Evolutionary conservation across 2,113 vertebrate genomes (phyloP).

Genomic region (Danionella cerebrum): DNA sequence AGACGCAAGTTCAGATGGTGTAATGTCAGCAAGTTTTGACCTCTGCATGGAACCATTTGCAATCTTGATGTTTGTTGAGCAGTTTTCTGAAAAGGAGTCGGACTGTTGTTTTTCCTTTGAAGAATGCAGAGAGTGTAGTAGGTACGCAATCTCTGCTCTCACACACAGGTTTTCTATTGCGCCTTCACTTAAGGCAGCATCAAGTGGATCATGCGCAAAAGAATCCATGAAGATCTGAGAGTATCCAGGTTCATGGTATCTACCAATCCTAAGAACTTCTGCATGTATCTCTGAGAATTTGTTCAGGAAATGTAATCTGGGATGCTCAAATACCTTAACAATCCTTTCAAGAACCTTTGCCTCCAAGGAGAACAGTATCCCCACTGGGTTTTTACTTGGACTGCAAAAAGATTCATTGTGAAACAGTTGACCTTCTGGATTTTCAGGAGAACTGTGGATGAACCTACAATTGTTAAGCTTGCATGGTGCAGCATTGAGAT

Average conservation of each 20-base stretch:
- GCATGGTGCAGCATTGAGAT: not conserved
- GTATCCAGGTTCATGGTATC: not conserved
- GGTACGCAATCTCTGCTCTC: slow-evolving; percentile 77
- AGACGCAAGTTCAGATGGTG: slow-evolving; percentile 42
- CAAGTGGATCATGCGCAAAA: not conserved
- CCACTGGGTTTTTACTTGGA: too few relatives aligned
- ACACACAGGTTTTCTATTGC: slow-evolving; percentile 51
- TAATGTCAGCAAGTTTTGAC: slow-evolving; percentile 49
- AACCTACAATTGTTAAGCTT: not conserved
- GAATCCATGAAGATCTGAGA: not conserved
- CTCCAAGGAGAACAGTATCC: slow-evolving; percentile 14
- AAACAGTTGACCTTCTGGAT: not conserved
- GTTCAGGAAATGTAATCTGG: not conserved
- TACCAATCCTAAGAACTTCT: not conserved
- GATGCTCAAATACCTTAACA: slow-evolving; percentile 24
- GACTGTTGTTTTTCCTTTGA: slow-evolving; percentile 56
- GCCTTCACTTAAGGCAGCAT: slow-evolving; percentile 20
- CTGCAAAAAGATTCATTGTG: too few relatives aligned
- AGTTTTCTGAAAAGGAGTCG: slow-evolving; percentile 56
- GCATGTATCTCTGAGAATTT: slow-evolving; percentile 17
- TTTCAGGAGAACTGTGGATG: not conserved
- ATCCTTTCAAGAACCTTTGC: slow-evolving; percentile 23
- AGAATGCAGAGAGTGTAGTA: slow-evolving; percentile 64
- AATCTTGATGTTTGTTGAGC: slow-evolving; percentile 54
- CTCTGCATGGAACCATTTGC: slow-evolving; percentile 42